These are phyloP conservation scores for Lagorchestes hirsutus DNA, from an alignment of 2,797 vertebrate species.

Conservation along the genomic window DNA sequence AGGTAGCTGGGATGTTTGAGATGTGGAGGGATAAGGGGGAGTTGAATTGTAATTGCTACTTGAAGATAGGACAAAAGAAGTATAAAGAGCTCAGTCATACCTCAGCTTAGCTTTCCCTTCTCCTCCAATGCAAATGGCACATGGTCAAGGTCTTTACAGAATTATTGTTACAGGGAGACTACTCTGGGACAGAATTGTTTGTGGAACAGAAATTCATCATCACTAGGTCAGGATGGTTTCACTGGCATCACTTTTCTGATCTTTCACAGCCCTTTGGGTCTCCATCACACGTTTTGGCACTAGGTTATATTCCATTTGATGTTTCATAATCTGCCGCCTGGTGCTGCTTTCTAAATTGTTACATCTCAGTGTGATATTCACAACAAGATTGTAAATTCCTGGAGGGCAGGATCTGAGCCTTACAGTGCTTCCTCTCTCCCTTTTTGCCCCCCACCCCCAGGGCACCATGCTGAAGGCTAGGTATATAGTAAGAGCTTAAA, in stretches of 20 bases:
- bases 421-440: not conserved
- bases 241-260: not conserved
- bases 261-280: not conserved
- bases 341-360: not conserved
- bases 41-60: slow-evolving; percentile 8
- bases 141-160: not conserved
- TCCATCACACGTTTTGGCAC: not conserved
- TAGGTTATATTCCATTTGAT: not conserved
- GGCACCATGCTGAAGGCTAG: not conserved
- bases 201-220: not conserved
- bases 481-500: not conserved
- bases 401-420: not conserved
- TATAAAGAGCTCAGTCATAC: not conserved
- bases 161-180: not conserved
- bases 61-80: slow-evolving; percentile 1
- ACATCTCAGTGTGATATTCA: not conserved
- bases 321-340: not conserved
- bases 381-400: not conserved
- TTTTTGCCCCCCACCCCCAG: not conserved
- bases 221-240: not conserved
- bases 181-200: not conserved
- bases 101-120: not conserved
- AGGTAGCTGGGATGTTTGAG: not conserved
- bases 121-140: not conserved
- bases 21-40: not conserved